These are phyloP conservation scores for Oxystoma pomonae DNA, from an alignment of 2,888 invertebrate species.

Conservation along the genomic window DNA sequence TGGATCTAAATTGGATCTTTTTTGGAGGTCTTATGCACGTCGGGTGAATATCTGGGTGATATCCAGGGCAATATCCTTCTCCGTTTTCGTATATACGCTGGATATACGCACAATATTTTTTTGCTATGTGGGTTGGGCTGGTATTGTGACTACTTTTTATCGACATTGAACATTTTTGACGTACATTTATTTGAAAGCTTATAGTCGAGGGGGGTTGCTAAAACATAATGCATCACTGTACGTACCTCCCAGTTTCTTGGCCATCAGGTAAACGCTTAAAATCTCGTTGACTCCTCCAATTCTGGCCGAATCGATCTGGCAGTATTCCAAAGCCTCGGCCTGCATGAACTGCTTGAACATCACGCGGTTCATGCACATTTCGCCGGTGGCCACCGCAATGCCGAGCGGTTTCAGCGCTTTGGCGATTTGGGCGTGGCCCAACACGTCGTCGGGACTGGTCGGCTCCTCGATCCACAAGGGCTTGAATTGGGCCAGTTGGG, in stretches of 20 bases:
- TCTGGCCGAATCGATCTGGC: slow-evolving; percentile 87
- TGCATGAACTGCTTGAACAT: slow-evolving; percentile 90
- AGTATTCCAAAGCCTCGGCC: slow-evolving; percentile 75
- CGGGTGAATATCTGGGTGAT: too few species aligned
- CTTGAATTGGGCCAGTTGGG: slow-evolving; percentile 65
- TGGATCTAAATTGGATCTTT: too few species aligned
- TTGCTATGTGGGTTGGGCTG: too few species aligned
- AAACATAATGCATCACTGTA: too few species aligned
- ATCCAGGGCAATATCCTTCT: too few species aligned
- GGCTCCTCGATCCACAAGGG: slow-evolving; percentile 91
- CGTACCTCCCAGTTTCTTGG: slow-evolving; percentile 73
- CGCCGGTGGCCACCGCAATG: slow-evolving; percentile 87
- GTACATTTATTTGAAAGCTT: too few species aligned
- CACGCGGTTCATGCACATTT: slow-evolving; percentile 87
- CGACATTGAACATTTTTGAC: too few species aligned
- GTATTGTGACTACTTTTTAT: too few species aligned
- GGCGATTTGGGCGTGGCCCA: slow-evolving; percentile 80
- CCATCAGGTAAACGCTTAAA: slow-evolving; percentile 84
- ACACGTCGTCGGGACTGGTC: slow-evolving; percentile 84
- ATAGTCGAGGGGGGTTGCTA: too few species aligned
- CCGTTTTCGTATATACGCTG: too few species aligned
- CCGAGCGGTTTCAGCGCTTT: slow-evolving; percentile 67
- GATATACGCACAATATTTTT: too few species aligned
- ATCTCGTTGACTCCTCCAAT: slow-evolving; percentile 88
- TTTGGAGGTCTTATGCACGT: too few species aligned